Evolutionary conservation across 2,888 invertebrate species (phyloP), one percentile per base, ranked within the genome.

Genomic region (Lepetodrilus schrolli): DNA sequence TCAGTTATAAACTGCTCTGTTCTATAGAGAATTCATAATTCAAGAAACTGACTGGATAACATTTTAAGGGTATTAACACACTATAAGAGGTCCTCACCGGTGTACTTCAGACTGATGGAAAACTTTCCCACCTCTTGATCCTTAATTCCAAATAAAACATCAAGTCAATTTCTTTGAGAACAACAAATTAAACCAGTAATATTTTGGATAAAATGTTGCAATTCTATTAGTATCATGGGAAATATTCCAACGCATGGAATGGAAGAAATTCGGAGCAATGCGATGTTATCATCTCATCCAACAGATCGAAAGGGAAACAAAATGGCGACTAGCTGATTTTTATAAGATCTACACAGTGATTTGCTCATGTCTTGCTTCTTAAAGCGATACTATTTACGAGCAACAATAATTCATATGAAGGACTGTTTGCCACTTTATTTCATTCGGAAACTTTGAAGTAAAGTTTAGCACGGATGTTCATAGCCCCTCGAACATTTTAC

Each of bases 391-490:
- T 58, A 17, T 58, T 58, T 58, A 58, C 30, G 58, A 30, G 58
- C 58, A 58, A 58, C 58, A 58, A 58, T 58, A 58, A 58, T 58
- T 58, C 58, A 58, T 30, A 30, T 58, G 30, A 58, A 58, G 58
- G 58, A 58, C 58, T 58, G 58, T 58, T 58, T 58, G 26, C 26
- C 26, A 58, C 34, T 58, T 58, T 58, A 58, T 58, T 58, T 26
- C 58, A 58, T 58, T 58, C 58, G 30, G 26, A 58, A 58, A 58
- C 58, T 58, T 58, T 58, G 58, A 58, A 30, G 58, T 58, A 58
- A 58, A 58, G 58, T 58, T 58, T 26, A 58, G 58, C 58, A 58
- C 58, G 26, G 58, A 17, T 26, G 26, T 58, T 58, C 58, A 58
- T 58, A 26, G 58, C 58, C 58, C 58, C 26, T 58, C 58, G 58